Percentiles rank a stretch among this genome's conserved stretches.
Conservation (phyloP, 2,113 vertebrate genomes). For the Aleadryas rufinucha region DNA sequence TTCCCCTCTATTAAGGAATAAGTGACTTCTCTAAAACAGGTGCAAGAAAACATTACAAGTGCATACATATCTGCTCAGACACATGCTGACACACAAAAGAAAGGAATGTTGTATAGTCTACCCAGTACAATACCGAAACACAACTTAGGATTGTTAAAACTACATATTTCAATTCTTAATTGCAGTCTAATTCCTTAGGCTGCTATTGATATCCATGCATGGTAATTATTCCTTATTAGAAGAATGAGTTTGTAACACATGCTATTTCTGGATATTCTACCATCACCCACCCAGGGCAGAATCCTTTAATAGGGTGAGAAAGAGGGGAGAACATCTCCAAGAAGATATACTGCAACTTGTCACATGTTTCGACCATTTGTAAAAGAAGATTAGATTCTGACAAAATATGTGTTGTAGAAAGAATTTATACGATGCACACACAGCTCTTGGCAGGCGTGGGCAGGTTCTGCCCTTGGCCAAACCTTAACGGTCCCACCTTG, state of each 20-base stretch:
- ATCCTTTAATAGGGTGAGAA: background rate
- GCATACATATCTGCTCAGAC: background rate
- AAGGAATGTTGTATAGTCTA: background rate
- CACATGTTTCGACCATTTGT: background rate
- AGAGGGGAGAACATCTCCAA: background rate
- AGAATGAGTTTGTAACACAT: background rate
- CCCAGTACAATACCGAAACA: background rate
- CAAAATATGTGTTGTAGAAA: background rate
- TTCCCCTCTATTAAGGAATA: background rate
- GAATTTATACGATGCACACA: accelerated
- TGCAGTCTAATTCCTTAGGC: background rate
- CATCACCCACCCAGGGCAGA: background rate
- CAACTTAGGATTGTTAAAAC: background rate
- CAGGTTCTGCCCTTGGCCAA: background rate
- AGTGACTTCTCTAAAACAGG: background rate
- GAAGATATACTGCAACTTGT: background rate
- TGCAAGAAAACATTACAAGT: background rate
- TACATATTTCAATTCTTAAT: background rate
- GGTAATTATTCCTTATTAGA: background rate
- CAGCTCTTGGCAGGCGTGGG: background rate
- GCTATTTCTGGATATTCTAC: background rate
- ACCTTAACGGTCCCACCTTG: background rate
- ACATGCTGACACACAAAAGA: background rate
- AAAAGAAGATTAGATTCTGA: background rate
- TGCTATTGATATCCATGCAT: background rate